Percentiles rank a stretch among this genome's conserved stretches.
Conservation (phyloP, 1,140 invertebrate species). For the Drosophila bocqueti region DNA sequence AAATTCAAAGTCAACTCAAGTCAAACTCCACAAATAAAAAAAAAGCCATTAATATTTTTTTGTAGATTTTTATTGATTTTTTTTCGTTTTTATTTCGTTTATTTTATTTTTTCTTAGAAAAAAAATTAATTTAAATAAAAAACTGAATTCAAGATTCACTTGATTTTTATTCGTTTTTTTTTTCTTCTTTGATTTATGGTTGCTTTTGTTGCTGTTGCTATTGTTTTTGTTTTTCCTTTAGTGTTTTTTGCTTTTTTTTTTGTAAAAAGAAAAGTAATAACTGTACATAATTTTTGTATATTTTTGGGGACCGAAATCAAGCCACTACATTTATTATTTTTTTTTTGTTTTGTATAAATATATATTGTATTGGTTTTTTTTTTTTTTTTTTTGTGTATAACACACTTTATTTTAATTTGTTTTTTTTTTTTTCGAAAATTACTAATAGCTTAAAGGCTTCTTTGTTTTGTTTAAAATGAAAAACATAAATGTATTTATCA, state of each 20-base stretch:
- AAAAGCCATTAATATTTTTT: slow-evolving; percentile 1
- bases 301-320: slow-evolving; percentile 35
- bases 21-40: neutral
- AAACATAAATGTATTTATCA: slow-evolving; percentile 10
- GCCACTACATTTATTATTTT: slow-evolving; percentile 28
- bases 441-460: slow-evolving; percentile 47
- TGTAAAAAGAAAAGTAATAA: slow-evolving; percentile 17
- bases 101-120: slow-evolving; percentile 35
- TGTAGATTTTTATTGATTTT: slow-evolving; percentile 39
- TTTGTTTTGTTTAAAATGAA: slow-evolving; percentile 21
- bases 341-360: slow-evolving; percentile 43
- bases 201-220: slow-evolving; percentile 22
- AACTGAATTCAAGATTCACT: slow-evolving; percentile 23
- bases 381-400: slow-evolving; percentile 7
- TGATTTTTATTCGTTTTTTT: slow-evolving; percentile 19
- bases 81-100: slow-evolving; percentile 43
- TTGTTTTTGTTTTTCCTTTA: slow-evolving; percentile 16
- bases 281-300: slow-evolving; percentile 37
- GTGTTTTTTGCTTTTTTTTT: slow-evolving; percentile 3
- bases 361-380: slow-evolving; percentile 36
- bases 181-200: slow-evolving; percentile 34
- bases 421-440: slow-evolving; percentile 39
- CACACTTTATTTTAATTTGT: neutral
- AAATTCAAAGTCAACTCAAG: neutral
- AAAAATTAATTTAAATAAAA: slow-evolving; percentile 44